A percentile compares a stretch with the other conserved stretches of the same genome.
These are phyloP conservation scores for Archegozetes longisetosus DNA, from an alignment of 1,140 invertebrate genomes.

Conservation along the genomic window DNA sequence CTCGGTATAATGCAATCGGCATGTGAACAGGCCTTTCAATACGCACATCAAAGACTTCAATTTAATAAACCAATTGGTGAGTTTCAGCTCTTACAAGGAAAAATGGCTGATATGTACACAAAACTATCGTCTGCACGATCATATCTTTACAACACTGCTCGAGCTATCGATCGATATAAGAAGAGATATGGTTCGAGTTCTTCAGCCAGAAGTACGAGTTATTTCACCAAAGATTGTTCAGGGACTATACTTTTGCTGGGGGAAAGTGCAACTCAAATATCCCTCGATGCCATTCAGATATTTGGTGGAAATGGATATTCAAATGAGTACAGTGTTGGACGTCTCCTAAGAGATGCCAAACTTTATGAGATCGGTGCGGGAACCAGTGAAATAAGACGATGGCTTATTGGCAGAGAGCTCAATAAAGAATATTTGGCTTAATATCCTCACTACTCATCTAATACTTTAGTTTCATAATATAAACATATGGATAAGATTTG, in stretches of 20 bases:
- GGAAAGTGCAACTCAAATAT: conserved; percentile 74
- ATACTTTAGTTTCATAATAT: no score
- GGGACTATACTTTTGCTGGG: conserved; percentile 78
- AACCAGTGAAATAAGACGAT: conserved; percentile 81
- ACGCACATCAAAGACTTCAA: conserved; percentile 84
- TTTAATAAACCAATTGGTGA: conserved; percentile 77
- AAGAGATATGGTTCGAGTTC: conserved; percentile 41
- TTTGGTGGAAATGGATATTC: conserved; percentile 98
- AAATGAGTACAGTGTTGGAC: conserved; percentile 91
- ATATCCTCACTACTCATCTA: no score
- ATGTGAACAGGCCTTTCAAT: conserved; percentile 84
- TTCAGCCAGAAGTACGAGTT: background rate
- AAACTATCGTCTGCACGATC: conserved; percentile 61
- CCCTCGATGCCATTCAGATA: conserved; percentile 91
- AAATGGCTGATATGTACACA: conserved; percentile 97
- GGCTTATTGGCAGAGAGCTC: conserved; percentile 74
- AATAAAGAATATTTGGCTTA: conserved; percentile 80
- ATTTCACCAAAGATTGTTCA: conserved; percentile 57
- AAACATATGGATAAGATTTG: no score
- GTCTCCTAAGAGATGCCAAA: conserved; percentile 87
- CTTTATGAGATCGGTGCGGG: conserved; percentile 97
- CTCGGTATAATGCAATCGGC: conserved; percentile 46
- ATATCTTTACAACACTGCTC: conserved; percentile 81
- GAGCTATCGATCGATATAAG: conserved; percentile 58
- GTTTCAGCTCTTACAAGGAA: conserved; percentile 65